phyloP scores from a whole-genome alignment of 2,888 invertebrate species.

The Poecilobothrus nobilitatus region DNA sequence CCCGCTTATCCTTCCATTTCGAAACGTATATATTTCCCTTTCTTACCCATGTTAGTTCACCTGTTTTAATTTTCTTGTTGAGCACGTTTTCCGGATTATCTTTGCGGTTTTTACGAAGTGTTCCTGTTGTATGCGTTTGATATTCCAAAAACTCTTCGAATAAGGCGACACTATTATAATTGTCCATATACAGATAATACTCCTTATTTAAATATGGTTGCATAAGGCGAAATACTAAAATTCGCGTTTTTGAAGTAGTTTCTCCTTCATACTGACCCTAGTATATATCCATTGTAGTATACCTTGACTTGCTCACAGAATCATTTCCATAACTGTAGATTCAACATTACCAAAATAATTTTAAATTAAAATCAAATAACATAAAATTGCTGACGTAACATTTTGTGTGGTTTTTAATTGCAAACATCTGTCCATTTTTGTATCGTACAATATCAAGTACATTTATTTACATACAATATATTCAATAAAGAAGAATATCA shows the following conservation, averaged over 20 bases:
- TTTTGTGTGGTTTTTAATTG: too few species aligned
- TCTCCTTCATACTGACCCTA: not conserved
- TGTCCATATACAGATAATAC: slow-evolving; percentile 30
- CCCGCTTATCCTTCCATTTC: slow-evolving; percentile 23
- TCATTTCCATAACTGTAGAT: too few species aligned
- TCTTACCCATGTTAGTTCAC: slow-evolving; percentile 22
- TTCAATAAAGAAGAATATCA: too few species aligned
- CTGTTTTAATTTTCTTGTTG: slow-evolving; percentile 21
- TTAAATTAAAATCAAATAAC: too few species aligned
- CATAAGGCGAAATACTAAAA: slow-evolving; percentile 24
- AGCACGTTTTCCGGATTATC: slow-evolving; percentile 22
- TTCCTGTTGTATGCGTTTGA: slow-evolving; percentile 26
- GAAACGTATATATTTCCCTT: slow-evolving; percentile 22
- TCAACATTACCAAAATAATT: too few species aligned
- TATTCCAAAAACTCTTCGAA: slow-evolving; percentile 23
- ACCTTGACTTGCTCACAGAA: too few species aligned
- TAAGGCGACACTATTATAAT: slow-evolving; percentile 26
- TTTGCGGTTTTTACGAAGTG: slow-evolving; percentile 24
- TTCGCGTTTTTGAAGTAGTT: slow-evolving; percentile 17
- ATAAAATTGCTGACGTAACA: too few species aligned
- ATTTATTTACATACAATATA: too few species aligned
- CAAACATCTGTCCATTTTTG: too few species aligned
- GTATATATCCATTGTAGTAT: not conserved
- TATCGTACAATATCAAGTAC: too few species aligned
- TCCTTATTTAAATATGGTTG: slow-evolving; percentile 28